phyloP scores from a whole-genome alignment of 2,113 vertebrate species.

The Tragelaphus scriptus region DNA sequence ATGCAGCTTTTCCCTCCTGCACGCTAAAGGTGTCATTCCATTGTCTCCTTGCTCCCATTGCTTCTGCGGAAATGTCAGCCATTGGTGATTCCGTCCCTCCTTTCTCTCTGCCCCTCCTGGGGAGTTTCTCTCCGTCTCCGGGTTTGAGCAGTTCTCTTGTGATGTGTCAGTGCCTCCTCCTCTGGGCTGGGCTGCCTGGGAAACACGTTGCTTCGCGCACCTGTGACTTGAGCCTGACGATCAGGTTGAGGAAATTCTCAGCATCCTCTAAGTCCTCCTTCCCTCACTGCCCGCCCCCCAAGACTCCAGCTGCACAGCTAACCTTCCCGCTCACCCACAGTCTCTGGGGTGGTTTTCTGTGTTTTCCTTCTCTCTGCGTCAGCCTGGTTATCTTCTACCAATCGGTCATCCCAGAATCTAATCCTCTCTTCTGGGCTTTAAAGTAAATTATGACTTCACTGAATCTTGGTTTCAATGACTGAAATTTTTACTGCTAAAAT shows the following conservation, averaged over 20 bases:
- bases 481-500: not conserved
- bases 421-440: not conserved
- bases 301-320: not conserved
- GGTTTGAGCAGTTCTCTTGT: rapidly evolving
- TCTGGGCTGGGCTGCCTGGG: rapidly evolving
- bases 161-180: rapidly evolving
- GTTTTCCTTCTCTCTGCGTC: too few species aligned
- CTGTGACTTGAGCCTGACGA: rapidly evolving
- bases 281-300: not conserved
- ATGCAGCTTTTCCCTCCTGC: not conserved
- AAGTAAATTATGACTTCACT: not conserved
- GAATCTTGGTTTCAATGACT: not conserved
- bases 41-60: not conserved
- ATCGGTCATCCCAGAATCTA: rapidly evolving
- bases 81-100: not conserved
- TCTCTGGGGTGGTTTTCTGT: too few species aligned
- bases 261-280: rapidly evolving
- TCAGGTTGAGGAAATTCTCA: not conserved
- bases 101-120: not conserved
- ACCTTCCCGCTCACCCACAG: too few species aligned
- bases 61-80: not conserved
- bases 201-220: rapidly evolving
- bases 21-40: rapidly evolving
- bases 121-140: rapidly evolving
- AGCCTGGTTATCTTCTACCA: not conserved